A percentile compares a stretch with the other conserved stretches of the same genome.
These are phyloP conservation scores for Phoxinus phoxinus DNA, from an alignment of 2,113 vertebrate genomes.

Conservation along the genomic window DNA sequence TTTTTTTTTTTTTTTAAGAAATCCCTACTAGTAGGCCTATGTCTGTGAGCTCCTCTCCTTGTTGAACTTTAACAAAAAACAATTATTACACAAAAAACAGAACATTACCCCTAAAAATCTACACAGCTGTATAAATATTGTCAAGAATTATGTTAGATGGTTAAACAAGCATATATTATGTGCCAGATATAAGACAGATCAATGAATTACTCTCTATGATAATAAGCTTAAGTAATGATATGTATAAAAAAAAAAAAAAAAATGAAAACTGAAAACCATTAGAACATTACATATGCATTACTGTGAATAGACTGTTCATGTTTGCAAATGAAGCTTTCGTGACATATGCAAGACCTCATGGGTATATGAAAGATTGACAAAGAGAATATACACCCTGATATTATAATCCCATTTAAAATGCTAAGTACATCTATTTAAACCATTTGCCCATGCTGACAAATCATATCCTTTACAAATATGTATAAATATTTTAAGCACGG, in stretches of 20 bases:
- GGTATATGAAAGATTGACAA: neutral
- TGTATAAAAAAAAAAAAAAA: neutral
- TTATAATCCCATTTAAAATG: constrained; percentile 40
- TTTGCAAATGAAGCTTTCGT: constrained; percentile 1
- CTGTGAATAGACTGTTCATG: neutral
- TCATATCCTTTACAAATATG: constrained; percentile 22
- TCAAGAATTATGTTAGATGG: neutral
- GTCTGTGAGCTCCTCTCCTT: too few species aligned
- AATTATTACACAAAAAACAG: neutral
- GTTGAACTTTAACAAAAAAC: too few species aligned
- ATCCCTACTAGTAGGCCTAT: too few species aligned
- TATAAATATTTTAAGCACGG: constrained; percentile 36
- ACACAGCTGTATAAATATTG: neutral
- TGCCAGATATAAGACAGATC: neutral
- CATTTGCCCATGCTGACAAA: constrained; percentile 18
- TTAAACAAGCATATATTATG: neutral
- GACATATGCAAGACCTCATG: neutral
- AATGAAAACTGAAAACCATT: neutral
- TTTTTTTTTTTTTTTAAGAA: too few species aligned
- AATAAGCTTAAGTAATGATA: neutral
- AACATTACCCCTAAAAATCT: neutral
- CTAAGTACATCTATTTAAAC: constrained; percentile 14
- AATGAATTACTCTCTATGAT: neutral
- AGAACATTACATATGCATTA: neutral
- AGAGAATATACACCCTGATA: constrained; percentile 4